Evolutionary conservation across 2,113 vertebrate species (phyloP).

Genomic region (Hystrix cristata): DNA sequence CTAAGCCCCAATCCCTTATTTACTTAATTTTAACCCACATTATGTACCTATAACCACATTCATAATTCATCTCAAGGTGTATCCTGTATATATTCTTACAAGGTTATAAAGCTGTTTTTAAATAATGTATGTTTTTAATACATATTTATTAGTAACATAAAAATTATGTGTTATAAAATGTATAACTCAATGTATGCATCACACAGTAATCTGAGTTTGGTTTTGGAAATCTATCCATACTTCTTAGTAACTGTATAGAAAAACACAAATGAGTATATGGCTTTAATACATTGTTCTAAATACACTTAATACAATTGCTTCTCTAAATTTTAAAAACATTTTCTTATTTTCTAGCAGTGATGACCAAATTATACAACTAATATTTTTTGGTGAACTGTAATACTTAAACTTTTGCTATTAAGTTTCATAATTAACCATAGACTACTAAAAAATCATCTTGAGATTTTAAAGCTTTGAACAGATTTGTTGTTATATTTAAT

Average conservation of each 20-base stretch:
- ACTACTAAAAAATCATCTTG: not conserved
- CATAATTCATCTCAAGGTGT: not conserved
- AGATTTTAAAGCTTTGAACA: not conserved
- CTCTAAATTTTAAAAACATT: not conserved
- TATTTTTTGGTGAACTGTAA: not conserved
- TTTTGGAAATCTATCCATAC: not conserved
- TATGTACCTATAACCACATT: not conserved
- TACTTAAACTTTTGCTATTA: not conserved
- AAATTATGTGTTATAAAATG: not conserved
- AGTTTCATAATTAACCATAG: not conserved
- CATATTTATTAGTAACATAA: not conserved
- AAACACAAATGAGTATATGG: not conserved
- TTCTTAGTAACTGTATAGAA: not conserved
- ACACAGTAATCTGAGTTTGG: not conserved
- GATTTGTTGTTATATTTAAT: not conserved
- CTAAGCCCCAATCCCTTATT: not conserved
- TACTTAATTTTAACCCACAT: conserved; percentile 48
- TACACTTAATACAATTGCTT: not conserved
- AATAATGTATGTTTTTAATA: not conserved
- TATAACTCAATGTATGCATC: not conserved
- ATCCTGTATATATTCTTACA: not conserved
- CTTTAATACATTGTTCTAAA: not conserved
- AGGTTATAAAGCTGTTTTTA: not conserved
- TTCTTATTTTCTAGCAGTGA: not conserved
- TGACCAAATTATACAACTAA: not conserved